Conservation (phyloP, 2,113 vertebrate genomes). For the Tapirus terrestris region DNA sequence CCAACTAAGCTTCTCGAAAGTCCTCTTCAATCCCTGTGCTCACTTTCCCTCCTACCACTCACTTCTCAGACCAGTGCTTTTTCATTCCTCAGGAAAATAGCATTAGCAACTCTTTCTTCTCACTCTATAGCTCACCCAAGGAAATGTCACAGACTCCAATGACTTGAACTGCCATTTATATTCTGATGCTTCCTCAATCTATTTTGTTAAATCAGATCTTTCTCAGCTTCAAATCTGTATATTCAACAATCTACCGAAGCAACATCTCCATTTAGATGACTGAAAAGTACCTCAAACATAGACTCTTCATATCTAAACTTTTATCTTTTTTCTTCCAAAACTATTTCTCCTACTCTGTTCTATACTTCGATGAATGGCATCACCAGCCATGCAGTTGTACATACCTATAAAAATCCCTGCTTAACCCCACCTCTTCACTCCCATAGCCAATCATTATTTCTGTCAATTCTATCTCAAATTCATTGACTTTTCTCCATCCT, state of each 20-base stretch:
- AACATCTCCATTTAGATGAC: background rate
- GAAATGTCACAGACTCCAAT: background rate
- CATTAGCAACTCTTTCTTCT: background rate
- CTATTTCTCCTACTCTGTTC: background rate
- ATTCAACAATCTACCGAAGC: background rate
- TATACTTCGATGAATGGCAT: background rate
- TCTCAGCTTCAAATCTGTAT: background rate
- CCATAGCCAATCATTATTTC: background rate
- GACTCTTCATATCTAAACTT: background rate
- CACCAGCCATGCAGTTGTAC: background rate
- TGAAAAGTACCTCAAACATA: background rate
- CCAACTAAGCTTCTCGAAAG: background rate
- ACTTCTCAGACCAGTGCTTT: background rate
- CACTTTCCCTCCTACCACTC: background rate
- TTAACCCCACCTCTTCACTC: background rate
- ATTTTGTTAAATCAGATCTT: background rate
- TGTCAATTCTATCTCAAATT: background rate
- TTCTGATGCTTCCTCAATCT: background rate
- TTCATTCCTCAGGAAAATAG: background rate
- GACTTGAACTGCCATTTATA: background rate
- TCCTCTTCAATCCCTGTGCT: background rate
- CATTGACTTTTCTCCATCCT: background rate
- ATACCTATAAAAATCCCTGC: background rate
- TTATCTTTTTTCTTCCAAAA: background rate
- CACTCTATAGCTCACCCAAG: background rate